phyloP scores from a whole-genome alignment of 1,140 invertebrate genomes.

The Drosophila nigromelanica region DNA sequence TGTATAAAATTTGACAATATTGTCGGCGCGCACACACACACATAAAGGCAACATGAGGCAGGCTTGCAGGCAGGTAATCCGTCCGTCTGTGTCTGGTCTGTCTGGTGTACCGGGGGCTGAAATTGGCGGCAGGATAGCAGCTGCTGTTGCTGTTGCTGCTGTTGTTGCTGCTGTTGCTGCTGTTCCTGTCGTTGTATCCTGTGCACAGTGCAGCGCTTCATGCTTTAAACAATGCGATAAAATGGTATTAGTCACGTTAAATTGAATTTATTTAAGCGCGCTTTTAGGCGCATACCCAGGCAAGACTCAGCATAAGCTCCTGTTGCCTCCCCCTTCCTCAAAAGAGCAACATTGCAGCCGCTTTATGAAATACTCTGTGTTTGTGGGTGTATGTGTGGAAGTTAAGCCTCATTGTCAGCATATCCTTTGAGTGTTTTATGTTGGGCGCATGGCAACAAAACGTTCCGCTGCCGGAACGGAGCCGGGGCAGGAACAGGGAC shows the following conservation, averaged over 20 bases:
- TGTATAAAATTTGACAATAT: slow-evolving; percentile 78
- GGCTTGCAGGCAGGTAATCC: slow-evolving; percentile 38
- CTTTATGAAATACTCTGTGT: slow-evolving; percentile 29
- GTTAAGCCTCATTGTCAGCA: slow-evolving; percentile 81
- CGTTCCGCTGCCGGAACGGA: slow-evolving; percentile 2
- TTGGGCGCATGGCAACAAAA: slow-evolving; percentile 55
- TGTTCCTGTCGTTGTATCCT: slow-evolving; percentile 19
- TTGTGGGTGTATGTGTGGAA: slow-evolving; percentile 41
- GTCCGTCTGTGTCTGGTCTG: slow-evolving; percentile 13
- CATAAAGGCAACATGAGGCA: slow-evolving; percentile 25
- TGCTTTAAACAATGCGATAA: slow-evolving; percentile 83
- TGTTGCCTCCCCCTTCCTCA: background rate
- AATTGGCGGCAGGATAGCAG: background rate
- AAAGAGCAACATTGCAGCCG: slow-evolving; percentile 25
- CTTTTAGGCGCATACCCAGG: slow-evolving; percentile 68
- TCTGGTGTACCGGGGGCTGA: background rate
- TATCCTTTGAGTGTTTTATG: slow-evolving; percentile 83
- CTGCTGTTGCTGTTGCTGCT: background rate
- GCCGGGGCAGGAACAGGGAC: background rate
- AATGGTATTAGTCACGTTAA: slow-evolving; percentile 83
- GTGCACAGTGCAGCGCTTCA: slow-evolving; percentile 61
- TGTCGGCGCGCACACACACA: slow-evolving; percentile 61
- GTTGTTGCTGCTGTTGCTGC: background rate
- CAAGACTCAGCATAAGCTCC: slow-evolving; percentile 45
- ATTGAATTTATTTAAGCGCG: slow-evolving; percentile 82